Percentiles rank a stretch among this genome's conserved stretches.
phyloP scores from a whole-genome alignment of 2,888 invertebrate genomes.

The Malthinus seriepunctatus region DNA sequence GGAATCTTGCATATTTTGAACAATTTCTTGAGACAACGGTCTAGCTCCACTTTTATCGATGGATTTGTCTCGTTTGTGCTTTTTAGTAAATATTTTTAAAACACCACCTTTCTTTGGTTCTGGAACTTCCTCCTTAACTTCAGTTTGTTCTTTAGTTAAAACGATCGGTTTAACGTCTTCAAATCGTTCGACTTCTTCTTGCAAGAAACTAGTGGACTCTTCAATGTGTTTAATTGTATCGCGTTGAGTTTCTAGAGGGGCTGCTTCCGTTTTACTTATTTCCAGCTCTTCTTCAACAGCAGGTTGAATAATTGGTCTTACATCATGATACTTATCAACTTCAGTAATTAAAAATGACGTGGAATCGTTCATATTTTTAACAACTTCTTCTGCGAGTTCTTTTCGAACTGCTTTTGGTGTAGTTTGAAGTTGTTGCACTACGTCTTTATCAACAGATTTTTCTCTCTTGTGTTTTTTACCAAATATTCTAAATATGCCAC shows the following conservation, averaged over 20 bases:
- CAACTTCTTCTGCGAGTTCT: slow-evolving; percentile 28
- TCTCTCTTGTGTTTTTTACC: slow-evolving; percentile 35
- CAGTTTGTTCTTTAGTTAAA: slow-evolving; percentile 17
- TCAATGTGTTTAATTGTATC: slow-evolving; percentile 21
- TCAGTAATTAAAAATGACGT: slow-evolving; percentile 41
- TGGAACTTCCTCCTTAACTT: not conserved
- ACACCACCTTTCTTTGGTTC: slow-evolving; percentile 24
- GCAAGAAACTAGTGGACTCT: slow-evolving; percentile 33
- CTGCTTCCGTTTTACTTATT: not conserved
- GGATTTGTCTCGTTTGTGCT: slow-evolving; percentile 25
- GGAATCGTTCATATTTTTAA: slow-evolving; percentile 42
- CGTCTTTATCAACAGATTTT: slow-evolving; percentile 6
- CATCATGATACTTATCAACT: slow-evolving; percentile 44
- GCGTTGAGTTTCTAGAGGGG: not conserved
- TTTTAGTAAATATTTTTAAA: slow-evolving; percentile 33
- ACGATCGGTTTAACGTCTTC: slow-evolving; percentile 28
- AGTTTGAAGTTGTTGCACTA: slow-evolving; percentile 10
- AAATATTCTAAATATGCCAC: slow-evolving; percentile 36
- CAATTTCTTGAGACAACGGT: slow-evolving; percentile 10
- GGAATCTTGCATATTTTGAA: slow-evolving; percentile 15
- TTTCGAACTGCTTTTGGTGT: not conserved
- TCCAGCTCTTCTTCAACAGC: not conserved
- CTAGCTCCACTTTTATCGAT: not conserved
- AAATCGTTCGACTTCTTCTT: slow-evolving; percentile 29
- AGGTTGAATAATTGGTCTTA: slow-evolving; percentile 28